These are phyloP conservation scores for Heliothis virescens DNA, from an alignment of 1,140 invertebrate species.

Conservation along the genomic window DNA sequence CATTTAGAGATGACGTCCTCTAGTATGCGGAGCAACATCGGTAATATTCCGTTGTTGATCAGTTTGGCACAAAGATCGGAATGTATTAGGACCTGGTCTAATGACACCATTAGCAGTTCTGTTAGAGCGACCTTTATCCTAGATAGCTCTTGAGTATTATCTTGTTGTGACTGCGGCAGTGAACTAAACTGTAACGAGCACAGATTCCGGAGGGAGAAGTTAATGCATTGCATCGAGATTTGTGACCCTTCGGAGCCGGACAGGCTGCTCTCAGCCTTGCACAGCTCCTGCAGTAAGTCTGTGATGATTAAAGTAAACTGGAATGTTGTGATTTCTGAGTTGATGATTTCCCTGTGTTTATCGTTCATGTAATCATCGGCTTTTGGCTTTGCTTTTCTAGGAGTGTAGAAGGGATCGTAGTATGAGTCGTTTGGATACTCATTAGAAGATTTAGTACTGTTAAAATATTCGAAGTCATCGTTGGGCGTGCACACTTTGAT, in stretches of 20 bases:
- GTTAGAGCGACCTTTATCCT: constrained; percentile 87
- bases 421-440: constrained; percentile 78
- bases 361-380: constrained; percentile 87
- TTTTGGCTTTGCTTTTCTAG: constrained; percentile 76
- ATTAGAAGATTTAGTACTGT: constrained; percentile 86
- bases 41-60: constrained; percentile 88
- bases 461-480: constrained; percentile 90
- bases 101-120: constrained; percentile 86
- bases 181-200: constrained; percentile 88
- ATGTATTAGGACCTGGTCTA: constrained; percentile 87
- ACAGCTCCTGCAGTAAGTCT: constrained; percentile 87
- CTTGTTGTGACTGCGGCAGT: constrained; percentile 57
- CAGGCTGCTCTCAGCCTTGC: constrained; percentile 85
- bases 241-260: constrained; percentile 85
- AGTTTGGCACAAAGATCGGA: constrained; percentile 87
- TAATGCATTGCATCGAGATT: constrained; percentile 87
- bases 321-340: constrained; percentile 85
- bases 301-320: constrained; percentile 88
- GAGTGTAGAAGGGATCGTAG: constrained; percentile 67
- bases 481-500: constrained; percentile 87
- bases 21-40: constrained; percentile 87
- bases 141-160: constrained; percentile 71
- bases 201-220: constrained; percentile 88
- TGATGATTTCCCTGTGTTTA: constrained; percentile 85
- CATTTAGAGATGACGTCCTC: constrained; percentile 86